Evolutionary conservation across 2,797 vertebrate genomes (phyloP).

Genomic region (Gymnothorax javanicus): DNA sequence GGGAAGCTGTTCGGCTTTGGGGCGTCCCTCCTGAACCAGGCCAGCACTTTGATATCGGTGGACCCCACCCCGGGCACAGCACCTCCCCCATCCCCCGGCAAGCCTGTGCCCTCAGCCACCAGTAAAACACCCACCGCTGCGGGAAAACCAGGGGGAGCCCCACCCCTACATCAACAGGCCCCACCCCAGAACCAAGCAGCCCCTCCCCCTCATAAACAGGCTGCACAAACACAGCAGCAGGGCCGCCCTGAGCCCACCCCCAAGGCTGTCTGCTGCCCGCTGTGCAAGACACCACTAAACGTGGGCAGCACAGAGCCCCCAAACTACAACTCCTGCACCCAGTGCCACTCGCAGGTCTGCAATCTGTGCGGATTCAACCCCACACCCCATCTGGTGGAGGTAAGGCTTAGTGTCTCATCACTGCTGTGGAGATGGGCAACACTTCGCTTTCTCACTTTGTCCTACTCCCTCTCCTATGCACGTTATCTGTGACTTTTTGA

Average conservation of each 20-base stretch:
- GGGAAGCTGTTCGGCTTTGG: slow-evolving; percentile 97
- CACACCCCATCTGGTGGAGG: slow-evolving; percentile 93
- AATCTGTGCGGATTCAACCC: slow-evolving; percentile 98
- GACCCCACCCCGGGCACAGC: slow-evolving; percentile 77
- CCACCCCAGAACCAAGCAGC: slow-evolving; percentile 49
- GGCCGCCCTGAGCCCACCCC: slow-evolving; percentile 78
- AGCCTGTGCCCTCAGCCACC: slow-evolving; percentile 67
- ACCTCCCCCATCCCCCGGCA: slow-evolving; percentile 73
- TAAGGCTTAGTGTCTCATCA: slow-evolving; percentile 68
- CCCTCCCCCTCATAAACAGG: slow-evolving; percentile 40
- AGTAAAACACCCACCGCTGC: slow-evolving; percentile 44
- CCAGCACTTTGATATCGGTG: slow-evolving; percentile 91
- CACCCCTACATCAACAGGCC: slow-evolving; percentile 58
- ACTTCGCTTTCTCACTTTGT: background rate
- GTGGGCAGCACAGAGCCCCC: slow-evolving; percentile 79
- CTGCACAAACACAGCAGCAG: slow-evolving; percentile 42
- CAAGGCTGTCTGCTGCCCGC: slow-evolving; percentile 82
- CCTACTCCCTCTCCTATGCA: background rate
- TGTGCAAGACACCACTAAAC: slow-evolving; percentile 94
- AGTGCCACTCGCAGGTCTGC: slow-evolving; percentile 92
- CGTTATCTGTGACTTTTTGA: background rate
- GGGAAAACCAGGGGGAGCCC: slow-evolving; percentile 59
- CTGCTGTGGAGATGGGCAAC: background rate
- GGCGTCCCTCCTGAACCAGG: slow-evolving; percentile 93
- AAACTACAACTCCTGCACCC: slow-evolving; percentile 93